phyloP scores from a whole-genome alignment of 1,140 invertebrate species.

The Eciton burchellii region DNA sequence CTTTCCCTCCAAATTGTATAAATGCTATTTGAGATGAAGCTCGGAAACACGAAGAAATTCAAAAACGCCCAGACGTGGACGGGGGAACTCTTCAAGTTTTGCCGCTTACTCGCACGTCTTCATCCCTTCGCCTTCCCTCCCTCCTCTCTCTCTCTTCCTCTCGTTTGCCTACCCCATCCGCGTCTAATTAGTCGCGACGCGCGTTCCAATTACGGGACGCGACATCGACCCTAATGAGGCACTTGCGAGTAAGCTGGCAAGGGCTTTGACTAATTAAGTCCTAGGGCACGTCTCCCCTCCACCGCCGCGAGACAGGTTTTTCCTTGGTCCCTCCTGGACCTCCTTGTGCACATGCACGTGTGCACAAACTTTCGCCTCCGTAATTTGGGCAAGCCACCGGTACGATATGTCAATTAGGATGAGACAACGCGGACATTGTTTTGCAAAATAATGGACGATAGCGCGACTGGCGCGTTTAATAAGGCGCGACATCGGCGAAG shows the following conservation, averaged over 20 bases:
- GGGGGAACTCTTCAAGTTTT: constrained; percentile 42
- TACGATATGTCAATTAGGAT: constrained; percentile 55
- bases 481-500: constrained; percentile 27
- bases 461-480: constrained; percentile 16
- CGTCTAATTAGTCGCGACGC: constrained; percentile 77
- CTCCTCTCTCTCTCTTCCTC: constrained; percentile 18
- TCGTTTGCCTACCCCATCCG: constrained; percentile 12
- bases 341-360: constrained; percentile 51
- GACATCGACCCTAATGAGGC: constrained; percentile 79
- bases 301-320: constrained; percentile 14
- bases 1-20: background rate
- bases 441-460: constrained; percentile 42
- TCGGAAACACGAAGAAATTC: constrained; percentile 31
- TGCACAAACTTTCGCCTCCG: constrained; percentile 47
- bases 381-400: constrained; percentile 49
- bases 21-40: background rate
- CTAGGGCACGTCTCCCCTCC: constrained; percentile 56
- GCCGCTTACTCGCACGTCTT: constrained; percentile 37
- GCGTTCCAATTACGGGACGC: constrained; percentile 75
- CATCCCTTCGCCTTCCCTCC: background rate
- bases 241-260: constrained; percentile 76
- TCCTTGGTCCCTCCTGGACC: constrained; percentile 47
- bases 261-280: constrained; percentile 80
- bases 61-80: constrained; percentile 23
- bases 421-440: constrained; percentile 47